Conservation (phyloP, 2,888 invertebrate genomes). For the Pterostichus niger region DNA sequence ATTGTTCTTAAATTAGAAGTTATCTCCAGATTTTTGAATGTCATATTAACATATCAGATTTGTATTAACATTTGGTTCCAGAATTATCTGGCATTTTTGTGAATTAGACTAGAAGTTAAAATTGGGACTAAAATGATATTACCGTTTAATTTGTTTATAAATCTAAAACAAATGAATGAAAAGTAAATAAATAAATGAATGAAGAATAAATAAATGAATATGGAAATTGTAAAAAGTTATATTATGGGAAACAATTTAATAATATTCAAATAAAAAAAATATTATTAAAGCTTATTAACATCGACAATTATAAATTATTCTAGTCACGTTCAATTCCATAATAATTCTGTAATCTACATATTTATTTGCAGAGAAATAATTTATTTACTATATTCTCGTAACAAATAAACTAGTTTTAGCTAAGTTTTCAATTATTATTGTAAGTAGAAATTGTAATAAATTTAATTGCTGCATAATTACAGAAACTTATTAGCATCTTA, state of each 20-base stretch:
- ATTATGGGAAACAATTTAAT: neutral
- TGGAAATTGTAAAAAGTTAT: neutral
- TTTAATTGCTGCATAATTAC: no score
- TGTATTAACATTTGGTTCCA: no score
- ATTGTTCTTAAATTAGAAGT: no score
- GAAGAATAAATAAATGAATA: neutral
- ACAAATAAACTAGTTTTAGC: neutral
- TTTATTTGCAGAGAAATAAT: neutral
- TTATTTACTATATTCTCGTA: slow-evolving; percentile 36
- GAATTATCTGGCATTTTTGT: no score
- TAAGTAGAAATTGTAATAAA: no score
- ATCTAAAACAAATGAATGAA: neutral
- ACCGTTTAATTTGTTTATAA: no score
- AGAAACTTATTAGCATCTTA: no score
- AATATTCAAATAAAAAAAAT: neutral
- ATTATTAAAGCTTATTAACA: neutral
- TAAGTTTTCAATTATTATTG: no score
- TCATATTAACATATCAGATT: no score
- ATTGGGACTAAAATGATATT: no score
- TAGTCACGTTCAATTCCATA: neutral
- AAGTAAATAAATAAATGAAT: neutral
- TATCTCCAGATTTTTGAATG: no score
- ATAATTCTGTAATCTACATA: slow-evolving; percentile 10
- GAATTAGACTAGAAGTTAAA: no score
- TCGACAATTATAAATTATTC: neutral